A percentile compares a stretch with the other conserved stretches of the same genome.
These are phyloP conservation scores for Azemiops feae DNA, from an alignment of 2,113 vertebrate genomes.

Conservation along the genomic window DNA sequence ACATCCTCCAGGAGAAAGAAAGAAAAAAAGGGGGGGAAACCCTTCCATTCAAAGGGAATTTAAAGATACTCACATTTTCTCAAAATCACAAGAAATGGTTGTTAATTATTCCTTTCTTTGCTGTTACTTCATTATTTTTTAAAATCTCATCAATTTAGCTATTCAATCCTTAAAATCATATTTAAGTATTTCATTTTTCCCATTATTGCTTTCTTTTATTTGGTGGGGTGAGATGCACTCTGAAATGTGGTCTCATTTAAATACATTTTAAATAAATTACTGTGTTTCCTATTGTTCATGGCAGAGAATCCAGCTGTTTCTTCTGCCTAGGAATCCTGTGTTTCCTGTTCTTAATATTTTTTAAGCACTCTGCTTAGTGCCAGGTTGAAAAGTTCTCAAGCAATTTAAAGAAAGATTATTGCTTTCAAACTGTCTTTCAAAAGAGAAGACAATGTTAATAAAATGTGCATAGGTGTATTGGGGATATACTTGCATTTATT, in stretches of 20 bases:
- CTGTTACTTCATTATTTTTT: background rate
- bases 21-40: rapidly evolving
- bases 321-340: background rate
- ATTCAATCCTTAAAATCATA: background rate
- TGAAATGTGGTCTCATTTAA: background rate
- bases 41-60: background rate
- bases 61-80: background rate
- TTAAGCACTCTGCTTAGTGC: background rate
- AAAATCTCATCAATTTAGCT: background rate
- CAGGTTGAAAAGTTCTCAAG: background rate
- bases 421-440: background rate
- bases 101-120: background rate
- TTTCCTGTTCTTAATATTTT: background rate
- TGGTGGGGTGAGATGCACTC: background rate
- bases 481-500: background rate
- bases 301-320: background rate
- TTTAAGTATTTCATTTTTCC: background rate
- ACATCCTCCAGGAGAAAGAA: background rate
- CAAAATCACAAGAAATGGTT: background rate
- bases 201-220: background rate
- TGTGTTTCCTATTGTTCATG: background rate
- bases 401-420: background rate
- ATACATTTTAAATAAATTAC: background rate
- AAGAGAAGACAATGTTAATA: background rate
- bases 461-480: background rate